These are phyloP conservation scores for Reinhardtius hippoglossoides DNA, from an alignment of 2,113 vertebrate species.

Conservation along the genomic window DNA sequence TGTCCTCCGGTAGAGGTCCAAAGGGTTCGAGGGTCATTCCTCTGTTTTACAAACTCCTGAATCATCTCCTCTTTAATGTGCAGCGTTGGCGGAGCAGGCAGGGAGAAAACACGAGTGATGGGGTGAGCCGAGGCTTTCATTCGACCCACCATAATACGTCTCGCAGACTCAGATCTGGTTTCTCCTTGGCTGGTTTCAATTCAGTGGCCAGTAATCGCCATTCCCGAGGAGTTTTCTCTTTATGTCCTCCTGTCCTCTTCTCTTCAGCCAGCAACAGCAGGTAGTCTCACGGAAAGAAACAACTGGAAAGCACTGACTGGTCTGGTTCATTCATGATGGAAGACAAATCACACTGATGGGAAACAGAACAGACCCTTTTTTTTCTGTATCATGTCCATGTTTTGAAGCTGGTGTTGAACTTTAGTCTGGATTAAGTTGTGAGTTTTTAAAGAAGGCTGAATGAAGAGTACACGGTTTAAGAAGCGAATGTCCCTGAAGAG, in stretches of 20 bases:
- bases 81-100: conserved; percentile 40
- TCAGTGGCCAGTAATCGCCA: conserved; percentile 67
- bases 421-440: background rate
- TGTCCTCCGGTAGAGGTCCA: conserved; percentile 56
- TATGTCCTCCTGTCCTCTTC: conserved; percentile 56
- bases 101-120: conserved; percentile 63
- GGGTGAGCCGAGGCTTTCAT: conserved; percentile 60
- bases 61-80: conserved; percentile 68
- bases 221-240: conserved; percentile 60
- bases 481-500: conserved; percentile 6
- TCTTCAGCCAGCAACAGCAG: conserved; percentile 55
- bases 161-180: conserved; percentile 72
- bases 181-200: conserved; percentile 72
- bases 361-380: background rate
- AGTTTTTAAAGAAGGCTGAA: conserved; percentile 3
- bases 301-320: conserved; percentile 19
- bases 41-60: conserved; percentile 62
- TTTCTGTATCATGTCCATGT: conserved; percentile 2
- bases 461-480: conserved; percentile 1
- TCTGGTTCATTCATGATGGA: conserved; percentile 39
- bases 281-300: conserved; percentile 52
- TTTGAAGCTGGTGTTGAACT: conserved; percentile 5
- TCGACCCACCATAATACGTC: conserved; percentile 68
- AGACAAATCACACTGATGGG: conserved; percentile 31
- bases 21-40: conserved; percentile 67